Base-by-base conservation (phyloP, 2,113 vertebrate species). In the Syngnathus scovelli region DNA sequence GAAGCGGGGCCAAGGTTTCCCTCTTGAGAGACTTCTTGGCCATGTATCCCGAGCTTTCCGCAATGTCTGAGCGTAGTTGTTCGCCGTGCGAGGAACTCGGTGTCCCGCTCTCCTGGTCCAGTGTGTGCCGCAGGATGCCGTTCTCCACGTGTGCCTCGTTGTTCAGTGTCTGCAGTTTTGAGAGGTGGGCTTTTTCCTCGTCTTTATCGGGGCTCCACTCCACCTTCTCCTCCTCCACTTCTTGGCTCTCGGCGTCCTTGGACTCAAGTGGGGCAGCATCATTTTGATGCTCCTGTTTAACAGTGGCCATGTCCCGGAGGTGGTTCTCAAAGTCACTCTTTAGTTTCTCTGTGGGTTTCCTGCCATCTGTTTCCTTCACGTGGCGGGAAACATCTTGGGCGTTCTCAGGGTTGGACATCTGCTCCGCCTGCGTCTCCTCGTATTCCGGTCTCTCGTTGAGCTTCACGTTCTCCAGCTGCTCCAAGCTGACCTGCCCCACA, bases 401-500 rank as follows among this genome's bases (percentile, higher is more conserved):
- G 19, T 21, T 10, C 1, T 51, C 19, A 4, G 1, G 1, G 7
- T 9, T n/a, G 19, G 7, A n/a, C 7, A 1, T n/a, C 19, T 21
- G 49, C 8, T n/a, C 16, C 49, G 15, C 49, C 49, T 51, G 33
- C 7, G 38, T n/a, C 15, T 59, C 69, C 1, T 75, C 13, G 0
- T 61, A 27, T 56, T 64, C 64, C 4, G 39, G 18, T 5, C 11
- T 38, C 21, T 1, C 6, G 7, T 1, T 49, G 2, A 7, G 10
- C 15, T 13, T 69, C 1, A 59, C 59, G 16, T 58, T 18, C 37
- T 81, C 65, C 0, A 81, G 67, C 38, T 83, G 74, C 56, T 87
- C 80, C 0, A 87, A 74, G 59, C 60, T 82, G 55, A 83, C 67
- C 67, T 86, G 86, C 52, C 84, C 83, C 56, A 89, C 87, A 2